A percentile compares a stretch with the other conserved stretches of the same genome.
Conservation (phyloP, 1,140 invertebrate genomes). For the Paraescarpia echinospica region DNA sequence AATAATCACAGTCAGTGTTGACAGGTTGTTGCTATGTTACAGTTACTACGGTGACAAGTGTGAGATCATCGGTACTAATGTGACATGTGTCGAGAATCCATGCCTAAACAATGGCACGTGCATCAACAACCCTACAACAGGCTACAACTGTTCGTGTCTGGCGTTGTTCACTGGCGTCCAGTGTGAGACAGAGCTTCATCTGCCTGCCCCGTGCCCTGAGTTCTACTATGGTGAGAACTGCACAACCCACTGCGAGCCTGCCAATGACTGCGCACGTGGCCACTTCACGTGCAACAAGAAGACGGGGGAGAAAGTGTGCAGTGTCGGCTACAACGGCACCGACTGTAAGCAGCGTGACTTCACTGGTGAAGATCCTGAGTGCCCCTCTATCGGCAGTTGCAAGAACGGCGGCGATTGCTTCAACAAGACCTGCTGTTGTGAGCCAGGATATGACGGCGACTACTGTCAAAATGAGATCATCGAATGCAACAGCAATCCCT, state of each 20-base stretch:
- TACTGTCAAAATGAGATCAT: neutral
- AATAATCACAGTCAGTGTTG: neutral
- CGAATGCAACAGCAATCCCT: neutral
- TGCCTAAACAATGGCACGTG: neutral
- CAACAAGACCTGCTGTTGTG: constrained; percentile 15
- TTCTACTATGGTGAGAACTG: constrained; percentile 14
- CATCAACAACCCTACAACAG: neutral
- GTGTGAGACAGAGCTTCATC: neutral
- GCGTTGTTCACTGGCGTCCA: neutral
- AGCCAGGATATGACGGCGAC: neutral
- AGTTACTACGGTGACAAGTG: constrained; percentile 10
- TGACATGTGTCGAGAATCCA: constrained; percentile 10
- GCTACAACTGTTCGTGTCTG: neutral
- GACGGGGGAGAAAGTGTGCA: constrained; percentile 7
- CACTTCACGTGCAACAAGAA: constrained; percentile 10
- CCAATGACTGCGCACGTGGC: constrained; percentile 12
- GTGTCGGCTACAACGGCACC: neutral
- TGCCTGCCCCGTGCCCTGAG: constrained; percentile 10
- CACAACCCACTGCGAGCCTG: neutral
- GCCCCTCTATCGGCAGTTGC: neutral
- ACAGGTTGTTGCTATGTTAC: neutral
- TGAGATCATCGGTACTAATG: constrained; percentile 6
- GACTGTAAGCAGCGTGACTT: neutral
- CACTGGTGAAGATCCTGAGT: constrained; percentile 3
- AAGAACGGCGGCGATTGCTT: constrained; percentile 16